Evolutionary conservation across 37 sponge, comb jelly and placozoan species (phyloP).

Genomic region (Bolinopsis microptera): DNA sequence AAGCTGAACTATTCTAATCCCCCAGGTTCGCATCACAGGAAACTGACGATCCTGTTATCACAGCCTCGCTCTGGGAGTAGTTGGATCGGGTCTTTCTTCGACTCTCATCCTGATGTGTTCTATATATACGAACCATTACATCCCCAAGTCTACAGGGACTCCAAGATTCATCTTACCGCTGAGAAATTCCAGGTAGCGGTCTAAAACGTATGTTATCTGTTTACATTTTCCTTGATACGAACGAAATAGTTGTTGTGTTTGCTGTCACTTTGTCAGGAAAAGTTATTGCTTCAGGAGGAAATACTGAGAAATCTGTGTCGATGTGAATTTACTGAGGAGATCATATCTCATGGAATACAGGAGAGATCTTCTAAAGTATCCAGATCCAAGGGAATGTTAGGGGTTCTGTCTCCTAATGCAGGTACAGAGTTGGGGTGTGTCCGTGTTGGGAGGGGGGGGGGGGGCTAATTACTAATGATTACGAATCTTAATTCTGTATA

Average conservation of each 20-base stretch:
- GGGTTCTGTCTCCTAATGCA: not conserved
- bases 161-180: not conserved
- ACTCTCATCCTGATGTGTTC: not conserved
- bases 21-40: too few relatives aligned
- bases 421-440: too few relatives aligned
- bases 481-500: too few relatives aligned
- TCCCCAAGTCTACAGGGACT: not conserved
- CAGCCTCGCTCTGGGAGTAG: constrained; percentile 8
- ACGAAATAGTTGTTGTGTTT: too few relatives aligned
- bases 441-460: too few relatives aligned
- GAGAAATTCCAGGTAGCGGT: not conserved
- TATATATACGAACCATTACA: not conserved
- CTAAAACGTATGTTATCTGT: too few relatives aligned
- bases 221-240: too few relatives aligned
- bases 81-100: not conserved
- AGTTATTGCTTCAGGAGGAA: constrained; percentile 16
- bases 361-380: not conserved
- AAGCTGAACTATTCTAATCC: too few relatives aligned
- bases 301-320: not conserved
- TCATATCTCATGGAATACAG: not conserved
- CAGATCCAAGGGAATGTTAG: not conserved
- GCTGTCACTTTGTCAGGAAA: too few relatives aligned
- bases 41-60: not conserved
- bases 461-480: too few relatives aligned
- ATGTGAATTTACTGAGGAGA: constrained; percentile 9